Conservation (phyloP, 2,113 vertebrate species). For the Lophius piscatorius region DNA sequence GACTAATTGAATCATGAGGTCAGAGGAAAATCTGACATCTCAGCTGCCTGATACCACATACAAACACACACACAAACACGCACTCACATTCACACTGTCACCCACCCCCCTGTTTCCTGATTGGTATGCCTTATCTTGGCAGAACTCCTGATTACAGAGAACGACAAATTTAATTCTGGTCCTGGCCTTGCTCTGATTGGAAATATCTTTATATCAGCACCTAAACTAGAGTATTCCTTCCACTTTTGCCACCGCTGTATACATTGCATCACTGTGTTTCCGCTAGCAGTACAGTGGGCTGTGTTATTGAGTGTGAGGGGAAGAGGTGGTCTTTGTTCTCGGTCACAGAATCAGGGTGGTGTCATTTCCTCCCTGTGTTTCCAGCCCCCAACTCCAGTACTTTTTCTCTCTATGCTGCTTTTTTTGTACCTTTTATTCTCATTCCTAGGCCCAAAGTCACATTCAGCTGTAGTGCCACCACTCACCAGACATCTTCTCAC, state of each 20-base stretch:
- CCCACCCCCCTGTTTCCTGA: conserved; percentile 61
- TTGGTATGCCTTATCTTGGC: conserved; percentile 55
- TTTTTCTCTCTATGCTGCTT: conserved; percentile 54
- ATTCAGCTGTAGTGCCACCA: conserved; percentile 47
- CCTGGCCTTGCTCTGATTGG: conserved; percentile 18
- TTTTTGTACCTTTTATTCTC: conserved; percentile 43
- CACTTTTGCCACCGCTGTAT: not conserved
- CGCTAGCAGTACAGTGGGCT: conserved; percentile 25
- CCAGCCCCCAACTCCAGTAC: conserved; percentile 52
- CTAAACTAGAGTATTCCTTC: conserved; percentile 2
- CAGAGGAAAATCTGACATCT: conserved; percentile 35
- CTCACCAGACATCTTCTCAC: conserved; percentile 47
- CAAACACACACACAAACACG: conserved; percentile 4
- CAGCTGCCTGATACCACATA: no score
- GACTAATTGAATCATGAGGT: conserved; percentile 56
- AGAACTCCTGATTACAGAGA: conserved; percentile 41
- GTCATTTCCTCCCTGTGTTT: conserved; percentile 80
- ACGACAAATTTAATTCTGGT: not conserved
- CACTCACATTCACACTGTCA: conserved; percentile 4
- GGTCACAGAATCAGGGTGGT: conserved; percentile 76
- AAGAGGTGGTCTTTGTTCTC: conserved; percentile 75
- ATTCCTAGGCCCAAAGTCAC: conserved; percentile 38
- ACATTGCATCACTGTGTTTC: conserved; percentile 13
- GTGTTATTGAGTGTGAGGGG: conserved; percentile 62
- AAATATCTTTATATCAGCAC: not conserved